These are phyloP conservation scores for Drosophila anomelani DNA, from an alignment of 2,888 invertebrate species.

Conservation along the genomic window DNA sequence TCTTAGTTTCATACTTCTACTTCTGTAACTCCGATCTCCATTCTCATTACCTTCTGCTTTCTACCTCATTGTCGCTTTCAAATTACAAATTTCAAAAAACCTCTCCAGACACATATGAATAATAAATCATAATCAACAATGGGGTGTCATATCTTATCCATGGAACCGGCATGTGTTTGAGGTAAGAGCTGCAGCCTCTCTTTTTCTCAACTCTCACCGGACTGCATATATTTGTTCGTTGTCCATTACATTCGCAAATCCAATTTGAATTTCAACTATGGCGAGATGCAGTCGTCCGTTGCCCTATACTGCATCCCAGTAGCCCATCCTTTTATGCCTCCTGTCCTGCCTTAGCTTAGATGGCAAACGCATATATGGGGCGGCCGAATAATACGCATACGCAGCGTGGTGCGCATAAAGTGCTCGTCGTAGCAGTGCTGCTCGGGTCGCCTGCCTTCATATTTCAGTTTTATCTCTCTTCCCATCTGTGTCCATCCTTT, in stretches of 20 bases:
- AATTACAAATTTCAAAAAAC: conserved; percentile 3
- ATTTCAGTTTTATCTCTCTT: conserved; percentile 37
- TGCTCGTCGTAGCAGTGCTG: conserved; percentile 11
- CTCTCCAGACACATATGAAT: conserved; percentile 20
- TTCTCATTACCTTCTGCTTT: neutral
- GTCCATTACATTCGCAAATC: conserved; percentile 39
- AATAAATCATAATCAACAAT: conserved; percentile 25
- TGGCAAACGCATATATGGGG: conserved; percentile 34
- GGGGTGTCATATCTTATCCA: neutral
- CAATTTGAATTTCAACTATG: conserved; percentile 57
- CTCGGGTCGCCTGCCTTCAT: conserved; percentile 20
- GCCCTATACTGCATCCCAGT: conserved; percentile 2
- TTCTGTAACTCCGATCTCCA: neutral
- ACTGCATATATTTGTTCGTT: conserved; percentile 12
- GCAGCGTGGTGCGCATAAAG: conserved; percentile 40
- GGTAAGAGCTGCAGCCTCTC: conserved; percentile 10
- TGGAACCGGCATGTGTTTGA: conserved; percentile 14
- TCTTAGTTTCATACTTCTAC: neutral
- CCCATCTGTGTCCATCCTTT: conserved; percentile 2
- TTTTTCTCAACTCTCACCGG: conserved; percentile 9
- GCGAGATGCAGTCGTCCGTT: conserved; percentile 14
- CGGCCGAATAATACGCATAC: conserved; percentile 48
- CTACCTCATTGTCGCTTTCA: neutral
- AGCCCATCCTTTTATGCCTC: conserved; percentile 17
- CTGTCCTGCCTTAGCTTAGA: conserved; percentile 35